A percentile compares a stretch with the other conserved stretches of the same genome.
phyloP scores from a whole-genome alignment of 2,113 vertebrate species.

The Peromyscus maniculatus region DNA sequence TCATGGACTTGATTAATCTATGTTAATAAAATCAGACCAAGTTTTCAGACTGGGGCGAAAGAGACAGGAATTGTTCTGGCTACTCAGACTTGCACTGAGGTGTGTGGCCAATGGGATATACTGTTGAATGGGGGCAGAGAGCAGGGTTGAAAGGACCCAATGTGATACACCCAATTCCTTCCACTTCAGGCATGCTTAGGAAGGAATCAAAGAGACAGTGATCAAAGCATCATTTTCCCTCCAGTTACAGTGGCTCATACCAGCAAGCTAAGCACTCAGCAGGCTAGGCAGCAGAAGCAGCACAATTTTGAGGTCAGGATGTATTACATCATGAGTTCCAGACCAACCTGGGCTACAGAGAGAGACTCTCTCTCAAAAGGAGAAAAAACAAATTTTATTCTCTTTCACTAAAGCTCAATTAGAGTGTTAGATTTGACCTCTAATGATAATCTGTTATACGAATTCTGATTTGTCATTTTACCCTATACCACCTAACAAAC shows the following conservation, averaged over 20 bases:
- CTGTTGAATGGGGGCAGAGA: not conserved
- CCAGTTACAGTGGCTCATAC: not conserved
- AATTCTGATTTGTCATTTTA: slow-evolving; percentile 12
- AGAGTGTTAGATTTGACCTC: not conserved
- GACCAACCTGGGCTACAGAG: not conserved
- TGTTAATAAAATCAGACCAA: slow-evolving; percentile 29
- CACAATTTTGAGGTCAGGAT: not conserved
- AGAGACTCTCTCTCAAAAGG: not conserved
- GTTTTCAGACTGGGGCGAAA: not conserved
- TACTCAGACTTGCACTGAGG: not conserved
- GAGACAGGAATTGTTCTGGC: not conserved
- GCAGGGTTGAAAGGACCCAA: not conserved
- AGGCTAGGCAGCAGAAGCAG: not conserved
- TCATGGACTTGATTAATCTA: not conserved
- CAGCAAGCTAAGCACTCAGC: too few relatives aligned
- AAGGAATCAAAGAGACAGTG: slow-evolving; percentile 1
- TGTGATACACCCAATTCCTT: not conserved
- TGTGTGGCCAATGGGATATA: not conserved
- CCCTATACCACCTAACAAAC: not conserved
- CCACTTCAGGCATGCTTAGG: not conserved
- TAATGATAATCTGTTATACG: not conserved
- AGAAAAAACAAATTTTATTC: not conserved
- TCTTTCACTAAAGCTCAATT: not conserved
- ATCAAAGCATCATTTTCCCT: not conserved
- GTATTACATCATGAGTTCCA: not conserved